phyloP scores from a whole-genome alignment of 1,140 invertebrate species.

The Radopholus similis region DNA sequence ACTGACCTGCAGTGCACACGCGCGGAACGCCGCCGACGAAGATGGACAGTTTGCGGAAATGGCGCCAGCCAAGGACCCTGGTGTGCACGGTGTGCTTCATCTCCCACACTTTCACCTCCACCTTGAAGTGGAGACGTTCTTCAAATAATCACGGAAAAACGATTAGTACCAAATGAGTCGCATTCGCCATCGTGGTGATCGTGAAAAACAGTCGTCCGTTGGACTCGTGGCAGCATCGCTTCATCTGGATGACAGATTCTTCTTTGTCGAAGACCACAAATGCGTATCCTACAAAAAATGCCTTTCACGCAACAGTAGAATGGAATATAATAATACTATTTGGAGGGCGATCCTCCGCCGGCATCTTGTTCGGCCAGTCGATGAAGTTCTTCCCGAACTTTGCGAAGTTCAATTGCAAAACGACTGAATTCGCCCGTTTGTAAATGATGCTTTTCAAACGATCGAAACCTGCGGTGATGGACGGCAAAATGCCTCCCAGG shows the following conservation, averaged over 20 bases:
- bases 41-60: slow-evolving; percentile 17
- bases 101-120: slow-evolving; percentile 29
- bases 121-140: too few species aligned
- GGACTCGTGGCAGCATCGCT: slow-evolving; percentile 7
- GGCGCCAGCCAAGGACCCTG: slow-evolving; percentile 20
- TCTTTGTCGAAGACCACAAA: slow-evolving; percentile 28
- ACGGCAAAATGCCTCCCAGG: slow-evolving; percentile 17
- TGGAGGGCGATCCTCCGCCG: slow-evolving; percentile 9
- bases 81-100: slow-evolving; percentile 14
- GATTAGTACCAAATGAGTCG: too few species aligned
- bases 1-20: slow-evolving; percentile 26
- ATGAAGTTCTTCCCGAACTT: slow-evolving; percentile 16
- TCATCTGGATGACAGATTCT: slow-evolving; percentile 14
- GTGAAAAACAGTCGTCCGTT: slow-evolving; percentile 17
- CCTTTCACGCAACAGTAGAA: background rate
- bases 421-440: slow-evolving; percentile 12
- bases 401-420: slow-evolving; percentile 20
- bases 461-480: slow-evolving; percentile 10
- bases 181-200: slow-evolving; percentile 1
- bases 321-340: slow-evolving; percentile 4
- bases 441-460: background rate
- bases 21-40: slow-evolving; percentile 29
- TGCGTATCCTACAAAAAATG: slow-evolving; percentile 28
- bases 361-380: slow-evolving; percentile 32
- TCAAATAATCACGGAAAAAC: too few species aligned